phyloP scores from a whole-genome alignment of 2,888 invertebrate genomes.

The Ephialtes manifestator region DNA sequence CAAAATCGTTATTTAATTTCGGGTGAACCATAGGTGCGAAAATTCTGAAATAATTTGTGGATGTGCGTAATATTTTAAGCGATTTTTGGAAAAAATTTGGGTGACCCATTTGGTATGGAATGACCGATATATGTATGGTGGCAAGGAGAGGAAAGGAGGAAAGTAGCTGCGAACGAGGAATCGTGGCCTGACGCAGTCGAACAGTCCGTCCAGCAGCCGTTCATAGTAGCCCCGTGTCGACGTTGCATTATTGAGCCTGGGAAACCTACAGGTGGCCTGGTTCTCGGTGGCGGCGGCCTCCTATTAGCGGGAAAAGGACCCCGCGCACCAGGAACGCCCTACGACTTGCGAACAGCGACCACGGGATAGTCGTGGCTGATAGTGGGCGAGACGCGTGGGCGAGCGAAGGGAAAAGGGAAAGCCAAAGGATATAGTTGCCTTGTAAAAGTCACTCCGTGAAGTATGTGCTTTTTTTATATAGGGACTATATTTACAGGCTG shows the following conservation, averaged over 20 bases:
- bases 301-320: conserved; percentile 72
- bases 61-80: too few species aligned
- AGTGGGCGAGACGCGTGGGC: conserved; percentile 33
- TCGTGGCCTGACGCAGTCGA: conserved; percentile 30
- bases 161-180: conserved; percentile 52
- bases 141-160: conserved; percentile 25
- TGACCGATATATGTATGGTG: conserved; percentile 29
- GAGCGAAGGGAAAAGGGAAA: conserved; percentile 40
- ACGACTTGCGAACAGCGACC: conserved; percentile 63
- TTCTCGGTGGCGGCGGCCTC: conserved; percentile 72
- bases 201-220: conserved; percentile 63
- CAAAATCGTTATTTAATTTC: too few species aligned
- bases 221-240: conserved; percentile 71
- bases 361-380: conserved; percentile 36
- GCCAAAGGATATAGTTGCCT: conserved; percentile 52
- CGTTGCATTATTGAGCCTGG: conserved; percentile 85
- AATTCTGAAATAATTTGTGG: too few species aligned
- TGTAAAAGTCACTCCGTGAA: conserved; percentile 68
- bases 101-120: too few species aligned
- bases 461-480: conserved; percentile 12
- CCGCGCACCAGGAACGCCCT: conserved; percentile 70
- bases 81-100: too few species aligned
- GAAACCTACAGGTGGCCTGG: conserved; percentile 83
- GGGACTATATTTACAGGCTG: conserved; percentile 1
- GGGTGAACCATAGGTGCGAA: too few species aligned